These are phyloP conservation scores for Coecobrya sp. DNA, from an alignment of 2,888 invertebrate species.

Conservation along the genomic window DNA sequence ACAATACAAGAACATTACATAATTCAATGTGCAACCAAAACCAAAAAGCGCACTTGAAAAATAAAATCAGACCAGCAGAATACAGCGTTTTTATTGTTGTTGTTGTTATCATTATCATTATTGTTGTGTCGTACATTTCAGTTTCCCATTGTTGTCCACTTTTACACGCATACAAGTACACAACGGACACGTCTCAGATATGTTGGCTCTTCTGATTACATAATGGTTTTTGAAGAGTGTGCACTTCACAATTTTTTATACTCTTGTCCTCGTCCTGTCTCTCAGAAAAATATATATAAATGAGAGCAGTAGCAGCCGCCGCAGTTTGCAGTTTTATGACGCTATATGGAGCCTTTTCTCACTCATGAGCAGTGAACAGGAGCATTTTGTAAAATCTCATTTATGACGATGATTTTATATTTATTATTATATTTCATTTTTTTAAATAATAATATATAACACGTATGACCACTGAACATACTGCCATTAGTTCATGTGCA, in stretches of 20 bases:
- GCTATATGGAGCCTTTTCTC: slow-evolving; percentile 20
- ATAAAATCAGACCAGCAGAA: slow-evolving; percentile 63
- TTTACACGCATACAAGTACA: slow-evolving; percentile 38
- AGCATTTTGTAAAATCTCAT: slow-evolving; percentile 68
- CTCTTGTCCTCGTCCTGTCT: slow-evolving; percentile 27
- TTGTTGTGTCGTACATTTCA: slow-evolving; percentile 40
- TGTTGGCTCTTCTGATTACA: slow-evolving; percentile 39
- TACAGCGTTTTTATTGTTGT: slow-evolving; percentile 60
- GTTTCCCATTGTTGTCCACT: slow-evolving; percentile 65
- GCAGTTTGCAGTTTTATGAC: slow-evolving; percentile 53
- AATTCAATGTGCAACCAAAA: slow-evolving; percentile 46
- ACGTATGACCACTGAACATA: slow-evolving; percentile 2
- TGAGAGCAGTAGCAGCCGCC: slow-evolving; percentile 30
- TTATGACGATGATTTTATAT: slow-evolving; percentile 62
- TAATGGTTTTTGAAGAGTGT: slow-evolving; percentile 69
- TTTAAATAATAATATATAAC: slow-evolving; percentile 8
- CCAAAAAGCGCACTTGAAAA: slow-evolving; percentile 73
- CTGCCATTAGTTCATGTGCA: slow-evolving; percentile 17
- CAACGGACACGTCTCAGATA: slow-evolving; percentile 53
- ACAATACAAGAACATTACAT: neutral
- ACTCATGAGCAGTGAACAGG: neutral
- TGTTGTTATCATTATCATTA: slow-evolving; percentile 32
- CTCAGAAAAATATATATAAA: slow-evolving; percentile 21
- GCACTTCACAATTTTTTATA: slow-evolving; percentile 63
- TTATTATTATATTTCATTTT: slow-evolving; percentile 55